Conservation (phyloP, 2,888 invertebrate genomes). For the Cistogaster globosa region DNA sequence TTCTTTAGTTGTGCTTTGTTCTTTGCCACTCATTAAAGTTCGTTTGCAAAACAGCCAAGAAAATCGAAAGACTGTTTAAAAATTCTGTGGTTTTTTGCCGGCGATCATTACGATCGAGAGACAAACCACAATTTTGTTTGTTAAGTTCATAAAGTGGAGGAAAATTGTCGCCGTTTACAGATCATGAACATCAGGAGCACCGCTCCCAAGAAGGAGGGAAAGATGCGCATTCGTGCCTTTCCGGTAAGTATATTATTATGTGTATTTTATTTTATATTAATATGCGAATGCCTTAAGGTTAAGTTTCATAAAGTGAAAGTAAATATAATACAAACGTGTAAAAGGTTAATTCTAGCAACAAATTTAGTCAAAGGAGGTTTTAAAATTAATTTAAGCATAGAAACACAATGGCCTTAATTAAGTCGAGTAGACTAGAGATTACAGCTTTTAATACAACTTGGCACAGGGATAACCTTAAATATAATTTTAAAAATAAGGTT, state of each 20-base stretch:
- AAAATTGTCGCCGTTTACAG: constrained; percentile 79
- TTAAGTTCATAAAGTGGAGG: constrained; percentile 78
- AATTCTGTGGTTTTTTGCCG: constrained; percentile 49
- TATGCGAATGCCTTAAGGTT: no score
- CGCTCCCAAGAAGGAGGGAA: constrained; percentile 95
- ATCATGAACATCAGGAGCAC: constrained; percentile 83
- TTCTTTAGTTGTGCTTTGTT: constrained; percentile 36
- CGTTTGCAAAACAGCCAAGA: constrained; percentile 29
- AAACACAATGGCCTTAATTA: no score
- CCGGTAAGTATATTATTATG: constrained; percentile 88
- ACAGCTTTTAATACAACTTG: no score
- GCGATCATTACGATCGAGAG: constrained; percentile 31
- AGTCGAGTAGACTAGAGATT: no score
- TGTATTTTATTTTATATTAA: background rate
- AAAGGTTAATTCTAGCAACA: no score
- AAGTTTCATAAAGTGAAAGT: no score
- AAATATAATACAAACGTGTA: no score
- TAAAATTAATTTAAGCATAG: background rate
- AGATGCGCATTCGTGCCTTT: constrained; percentile 99
- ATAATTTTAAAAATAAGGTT: no score
- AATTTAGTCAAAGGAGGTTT: no score
- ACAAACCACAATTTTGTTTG: constrained; percentile 55
- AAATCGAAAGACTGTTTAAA: constrained; percentile 14
- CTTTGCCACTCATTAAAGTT: background rate
- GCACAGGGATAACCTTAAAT: no score